Evolutionary conservation across 2,888 invertebrate genomes (phyloP), one percentile per base, ranked within the genome.

Genomic region (Chalcosyrphus nemorum): DNA sequence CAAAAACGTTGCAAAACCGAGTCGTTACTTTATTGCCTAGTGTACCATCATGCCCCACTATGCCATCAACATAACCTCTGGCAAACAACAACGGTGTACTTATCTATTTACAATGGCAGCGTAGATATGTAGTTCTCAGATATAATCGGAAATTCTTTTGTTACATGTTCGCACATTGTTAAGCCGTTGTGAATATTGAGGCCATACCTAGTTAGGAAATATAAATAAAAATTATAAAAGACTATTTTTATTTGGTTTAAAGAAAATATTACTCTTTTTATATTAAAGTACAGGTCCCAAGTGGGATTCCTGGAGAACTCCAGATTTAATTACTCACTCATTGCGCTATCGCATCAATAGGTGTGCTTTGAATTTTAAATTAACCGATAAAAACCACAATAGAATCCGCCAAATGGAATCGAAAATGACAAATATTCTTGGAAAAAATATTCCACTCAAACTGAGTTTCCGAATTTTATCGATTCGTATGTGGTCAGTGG

Each of bases 331-430:
- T 17, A 35, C 19, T 50, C 27, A 47, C 24, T 4, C n/a, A 43
- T 13, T 15, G 4, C 43, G 5, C 2, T 45, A 17, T 13, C 32
- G 19, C 32, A 56, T 71, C 50, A 50, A 50, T 50, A 27, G 41
- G 47, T 59, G 27, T 59, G 59, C 24, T 32, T 21, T 41, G 61
- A 65, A 56, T 65, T 65, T n/a, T 43, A 38, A 74, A 74, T 65
- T 45, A 65, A 56, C 24, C 35, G 19, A 27, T 54, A 54, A 41
- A 38, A 21, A 21, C 47, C 47, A 24, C 45, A 35, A 63, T 43
- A 45, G 15, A 54, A 54, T 24, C 50, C 41, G 24, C n/a, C 52
- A 43, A 59, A 41, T 27, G 35, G 24, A 41, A 41, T 41, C 38
- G 13, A 41, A 54, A 54, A 54, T 52, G 6, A 19, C 32, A 61